Evolutionary conservation across 2,113 vertebrate genomes (phyloP), one percentile per base, ranked within the genome.

Genomic region (Micromys minutus): DNA sequence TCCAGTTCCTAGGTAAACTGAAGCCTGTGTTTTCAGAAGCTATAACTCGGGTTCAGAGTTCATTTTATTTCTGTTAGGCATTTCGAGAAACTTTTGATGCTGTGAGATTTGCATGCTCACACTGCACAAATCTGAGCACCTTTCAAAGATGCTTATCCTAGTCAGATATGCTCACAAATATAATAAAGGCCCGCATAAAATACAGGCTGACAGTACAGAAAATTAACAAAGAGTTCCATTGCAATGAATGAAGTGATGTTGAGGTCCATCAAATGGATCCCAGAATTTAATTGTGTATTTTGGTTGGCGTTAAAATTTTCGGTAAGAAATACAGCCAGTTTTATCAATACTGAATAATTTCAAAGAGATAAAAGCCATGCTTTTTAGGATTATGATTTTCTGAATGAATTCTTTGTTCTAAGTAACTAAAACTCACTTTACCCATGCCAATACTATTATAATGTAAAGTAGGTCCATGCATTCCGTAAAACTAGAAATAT

Each of bases 251-350:
- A 84, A 95, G 89, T 75, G 15, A 42, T 84, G 90, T 85, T 90
- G 71, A 91, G 45, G 24, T 90, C 85, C 85, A 96, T 84, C 63
- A 39, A 87, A 90, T 94, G 77, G 42, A 61, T 47, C 61, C n/a
- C 80, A 24, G 61, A 77, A 83, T 89, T 90, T 93, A 47, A 89
- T 17, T 63, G 29, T 87, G 21, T 3, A 42, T 95, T 94, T n/a
- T 45, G 31, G n/a, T 92, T 92, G 93, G 94, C 52, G 42, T 94
- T 94, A 90, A 93, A 95, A 88, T 31, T 89, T 96, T 96, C 77
- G 47, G 29, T 90, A 90, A 96, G 36, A 95, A 94, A 80, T 84
- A 42, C 57, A 42, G 10, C 12, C 93, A 91, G 83, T 93, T 93
- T 91, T 94, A 93, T 88, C 79, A 93, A 90, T n/a, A 96, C 67